A percentile compares a stretch with the other conserved stretches of the same genome.
Conservation (phyloP, 2,113 vertebrate genomes). For the Rhombomys opimus region DNA sequence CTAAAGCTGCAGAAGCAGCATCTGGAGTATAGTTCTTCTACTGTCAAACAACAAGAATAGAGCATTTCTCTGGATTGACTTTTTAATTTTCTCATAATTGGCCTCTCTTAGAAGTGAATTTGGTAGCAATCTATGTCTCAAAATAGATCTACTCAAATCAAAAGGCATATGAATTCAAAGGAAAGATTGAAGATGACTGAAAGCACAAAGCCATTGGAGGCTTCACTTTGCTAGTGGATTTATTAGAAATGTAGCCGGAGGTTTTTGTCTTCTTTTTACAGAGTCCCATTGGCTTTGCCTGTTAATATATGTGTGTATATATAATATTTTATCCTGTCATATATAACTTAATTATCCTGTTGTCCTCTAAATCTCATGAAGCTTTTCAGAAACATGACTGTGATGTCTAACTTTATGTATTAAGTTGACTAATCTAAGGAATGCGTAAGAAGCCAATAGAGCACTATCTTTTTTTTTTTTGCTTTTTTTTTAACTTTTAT, state of each 20-base stretch:
- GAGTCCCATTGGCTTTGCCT: background rate
- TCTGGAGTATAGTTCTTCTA: background rate
- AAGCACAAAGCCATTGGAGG: background rate
- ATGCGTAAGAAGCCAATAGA: background rate
- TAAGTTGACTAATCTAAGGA: background rate
- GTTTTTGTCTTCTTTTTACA: background rate
- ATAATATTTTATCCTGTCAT: no score
- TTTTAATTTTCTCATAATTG: conserved; percentile 57
- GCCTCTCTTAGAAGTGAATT: conserved; percentile 34
- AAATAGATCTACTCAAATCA: background rate
- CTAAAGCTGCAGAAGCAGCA: background rate
- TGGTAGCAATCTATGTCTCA: background rate
- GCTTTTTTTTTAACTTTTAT: no score
- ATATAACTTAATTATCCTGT: background rate
- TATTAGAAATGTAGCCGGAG: background rate
- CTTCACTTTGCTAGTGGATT: background rate
- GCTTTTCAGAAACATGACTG: background rate
- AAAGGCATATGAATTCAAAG: background rate
- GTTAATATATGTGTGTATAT: no score
- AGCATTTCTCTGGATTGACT: background rate
- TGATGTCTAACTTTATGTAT: background rate
- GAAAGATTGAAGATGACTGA: background rate
- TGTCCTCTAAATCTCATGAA: background rate
- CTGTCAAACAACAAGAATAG: background rate
- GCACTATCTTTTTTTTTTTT: background rate